Conservation (phyloP, 2,888 invertebrate genomes). For the Agonopterix heracliana region DNA sequence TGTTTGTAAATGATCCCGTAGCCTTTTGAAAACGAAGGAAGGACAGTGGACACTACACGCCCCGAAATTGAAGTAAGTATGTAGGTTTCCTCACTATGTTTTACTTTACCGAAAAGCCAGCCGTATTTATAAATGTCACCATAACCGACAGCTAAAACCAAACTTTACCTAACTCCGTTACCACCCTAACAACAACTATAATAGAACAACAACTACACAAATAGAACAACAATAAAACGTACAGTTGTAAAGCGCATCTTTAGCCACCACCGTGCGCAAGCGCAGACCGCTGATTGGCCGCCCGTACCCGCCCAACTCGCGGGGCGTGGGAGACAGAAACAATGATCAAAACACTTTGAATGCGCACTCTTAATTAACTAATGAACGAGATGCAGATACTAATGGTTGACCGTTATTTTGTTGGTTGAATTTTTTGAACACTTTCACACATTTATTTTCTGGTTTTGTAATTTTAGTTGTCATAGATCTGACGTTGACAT, state of each 20-base stretch:
- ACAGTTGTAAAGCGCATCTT: constrained; percentile 2
- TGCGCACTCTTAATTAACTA: constrained; percentile 24
- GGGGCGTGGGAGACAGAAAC: constrained; percentile 36
- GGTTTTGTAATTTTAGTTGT: too few relatives aligned
- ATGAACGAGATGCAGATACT: constrained; percentile 8
- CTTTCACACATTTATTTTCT: too few relatives aligned
- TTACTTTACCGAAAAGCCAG: too few relatives aligned
- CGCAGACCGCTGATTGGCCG: constrained; percentile 40
- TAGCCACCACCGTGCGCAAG: constrained; percentile 14
- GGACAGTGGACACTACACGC: too few relatives aligned
- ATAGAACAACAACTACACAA: too few relatives aligned
- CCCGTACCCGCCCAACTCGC: constrained; percentile 38
- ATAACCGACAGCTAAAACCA: too few relatives aligned
- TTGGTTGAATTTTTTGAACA: too few relatives aligned
- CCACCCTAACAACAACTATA: too few relatives aligned
- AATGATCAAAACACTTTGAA: constrained; percentile 32
- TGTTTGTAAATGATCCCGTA: too few relatives aligned
- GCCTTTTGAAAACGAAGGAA: too few relatives aligned
- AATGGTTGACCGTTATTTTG: neutral
- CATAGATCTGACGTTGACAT: too few relatives aligned
- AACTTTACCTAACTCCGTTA: neutral
- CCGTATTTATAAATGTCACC: too few relatives aligned
- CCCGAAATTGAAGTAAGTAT: neutral
- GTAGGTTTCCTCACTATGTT: neutral
- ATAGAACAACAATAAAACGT: neutral